Percentiles rank a stretch among this genome's conserved stretches.
Evolutionary conservation across 2,888 invertebrate species (phyloP).

Genomic region (Habroteleia sp.): DNA sequence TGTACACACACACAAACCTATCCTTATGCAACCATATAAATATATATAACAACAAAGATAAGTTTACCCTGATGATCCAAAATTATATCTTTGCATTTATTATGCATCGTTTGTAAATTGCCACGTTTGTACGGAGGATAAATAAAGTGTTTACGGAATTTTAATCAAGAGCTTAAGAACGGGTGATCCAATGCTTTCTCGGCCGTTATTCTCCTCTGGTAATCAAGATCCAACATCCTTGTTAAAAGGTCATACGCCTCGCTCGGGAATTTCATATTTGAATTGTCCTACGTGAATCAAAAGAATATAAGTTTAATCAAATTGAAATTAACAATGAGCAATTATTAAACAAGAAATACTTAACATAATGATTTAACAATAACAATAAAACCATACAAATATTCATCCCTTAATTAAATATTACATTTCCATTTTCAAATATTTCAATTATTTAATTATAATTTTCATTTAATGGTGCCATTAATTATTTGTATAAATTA

Average conservation of each 20-base stretch:
- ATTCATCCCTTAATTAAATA: too few relatives aligned
- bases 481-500: too few relatives aligned
- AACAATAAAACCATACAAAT: too few relatives aligned
- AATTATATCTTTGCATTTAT: constrained; percentile 27
- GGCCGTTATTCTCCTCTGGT: constrained; percentile 88
- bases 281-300: constrained; percentile 68
- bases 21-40: too few relatives aligned
- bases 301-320: constrained; percentile 16
- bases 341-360: too few relatives aligned
- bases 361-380: too few relatives aligned
- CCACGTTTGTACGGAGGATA: constrained; percentile 33
- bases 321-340: too few relatives aligned
- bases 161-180: constrained; percentile 83
- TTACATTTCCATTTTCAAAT: too few relatives aligned
- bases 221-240: constrained; percentile 89
- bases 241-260: constrained; percentile 88
- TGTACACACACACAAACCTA: too few relatives aligned
- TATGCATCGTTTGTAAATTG: constrained; percentile 21
- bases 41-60: too few relatives aligned
- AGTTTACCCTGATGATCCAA: constrained; percentile 1
- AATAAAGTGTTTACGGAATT: constrained; percentile 46
- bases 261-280: constrained; percentile 83
- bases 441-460: too few relatives aligned
- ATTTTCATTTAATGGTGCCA: too few relatives aligned
- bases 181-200: constrained; percentile 88